Conservation (phyloP, 2,888 invertebrate species). For the Dorcus parallelipipedus region DNA sequence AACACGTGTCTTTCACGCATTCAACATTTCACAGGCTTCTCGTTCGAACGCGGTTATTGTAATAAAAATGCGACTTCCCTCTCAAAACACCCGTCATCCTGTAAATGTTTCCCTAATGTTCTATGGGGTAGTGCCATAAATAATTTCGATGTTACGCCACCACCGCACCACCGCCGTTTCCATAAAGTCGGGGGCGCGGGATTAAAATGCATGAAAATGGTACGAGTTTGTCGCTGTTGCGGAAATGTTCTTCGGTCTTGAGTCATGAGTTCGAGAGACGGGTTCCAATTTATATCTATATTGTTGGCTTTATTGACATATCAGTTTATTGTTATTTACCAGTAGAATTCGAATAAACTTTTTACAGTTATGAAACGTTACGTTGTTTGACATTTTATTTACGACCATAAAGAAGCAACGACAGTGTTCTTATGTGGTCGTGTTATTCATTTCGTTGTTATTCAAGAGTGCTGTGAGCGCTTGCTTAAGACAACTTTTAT, state of each 20-base stretch:
- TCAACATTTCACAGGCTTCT: slow-evolving; percentile 39
- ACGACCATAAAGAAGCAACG: too few species aligned
- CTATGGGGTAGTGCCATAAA: slow-evolving; percentile 39
- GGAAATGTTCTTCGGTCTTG: not conserved
- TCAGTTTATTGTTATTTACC: not conserved
- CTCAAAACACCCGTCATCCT: slow-evolving; percentile 27
- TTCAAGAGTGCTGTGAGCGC: too few species aligned
- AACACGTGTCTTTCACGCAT: slow-evolving; percentile 40
- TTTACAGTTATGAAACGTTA: too few species aligned
- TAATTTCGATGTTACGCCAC: slow-evolving; percentile 30
- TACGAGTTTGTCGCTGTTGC: slow-evolving; percentile 5
- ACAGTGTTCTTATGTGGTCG: too few species aligned
- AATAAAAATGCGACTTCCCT: slow-evolving; percentile 36
- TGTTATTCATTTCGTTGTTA: too few species aligned
- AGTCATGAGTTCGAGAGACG: not conserved
- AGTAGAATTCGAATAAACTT: too few species aligned
- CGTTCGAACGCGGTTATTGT: slow-evolving; percentile 37
- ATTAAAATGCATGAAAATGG: slow-evolving; percentile 14
- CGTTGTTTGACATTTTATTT: too few species aligned
- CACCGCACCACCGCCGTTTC: slow-evolving; percentile 21
- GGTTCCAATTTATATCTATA: not conserved
- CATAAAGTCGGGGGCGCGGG: slow-evolving; percentile 17
- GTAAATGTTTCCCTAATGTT: slow-evolving; percentile 40
- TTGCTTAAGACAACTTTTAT: too few species aligned
- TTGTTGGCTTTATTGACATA: not conserved